A percentile compares a stretch with the other conserved stretches of the same genome.
These are phyloP conservation scores for Brienomyrus longianalis DNA, from an alignment of 2,113 vertebrate genomes.

Conservation along the genomic window DNA sequence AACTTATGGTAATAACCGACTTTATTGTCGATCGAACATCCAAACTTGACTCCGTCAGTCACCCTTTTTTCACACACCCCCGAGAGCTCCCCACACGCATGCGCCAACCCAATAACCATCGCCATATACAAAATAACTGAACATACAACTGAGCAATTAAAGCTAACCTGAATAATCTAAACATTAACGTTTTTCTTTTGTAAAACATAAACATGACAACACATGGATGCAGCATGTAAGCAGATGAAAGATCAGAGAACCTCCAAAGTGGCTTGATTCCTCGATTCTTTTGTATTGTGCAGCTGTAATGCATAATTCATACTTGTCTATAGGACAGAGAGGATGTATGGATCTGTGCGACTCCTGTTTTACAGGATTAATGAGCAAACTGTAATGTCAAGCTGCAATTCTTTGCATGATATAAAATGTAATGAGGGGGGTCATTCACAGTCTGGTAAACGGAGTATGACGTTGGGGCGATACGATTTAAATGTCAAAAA, in stretches of 20 bases:
- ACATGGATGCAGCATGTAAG: background rate
- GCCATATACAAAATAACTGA: too few species aligned
- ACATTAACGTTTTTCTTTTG: too few species aligned
- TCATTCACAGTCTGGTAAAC: background rate
- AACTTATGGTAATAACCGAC: too few species aligned
- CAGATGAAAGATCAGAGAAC: background rate
- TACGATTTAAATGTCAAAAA: background rate
- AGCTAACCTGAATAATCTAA: too few species aligned
- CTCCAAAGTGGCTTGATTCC: too few species aligned
- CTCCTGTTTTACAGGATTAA: background rate
- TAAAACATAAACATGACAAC: too few species aligned
- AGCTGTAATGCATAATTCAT: background rate
- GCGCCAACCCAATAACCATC: too few species aligned
- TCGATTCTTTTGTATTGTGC: background rate
- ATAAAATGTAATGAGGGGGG: background rate
- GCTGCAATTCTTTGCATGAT: background rate
- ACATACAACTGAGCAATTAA: too few species aligned
- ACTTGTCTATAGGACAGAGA: background rate
- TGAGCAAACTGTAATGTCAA: background rate
- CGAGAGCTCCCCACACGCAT: too few species aligned
- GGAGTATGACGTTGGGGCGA: background rate
- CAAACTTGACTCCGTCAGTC: too few species aligned
- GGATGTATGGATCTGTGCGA: background rate
- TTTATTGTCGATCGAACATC: too few species aligned
- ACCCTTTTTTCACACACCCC: too few species aligned